Evolutionary conservation across 2,888 invertebrate species (phyloP).

Genomic region (Ophion ventricosus): DNA sequence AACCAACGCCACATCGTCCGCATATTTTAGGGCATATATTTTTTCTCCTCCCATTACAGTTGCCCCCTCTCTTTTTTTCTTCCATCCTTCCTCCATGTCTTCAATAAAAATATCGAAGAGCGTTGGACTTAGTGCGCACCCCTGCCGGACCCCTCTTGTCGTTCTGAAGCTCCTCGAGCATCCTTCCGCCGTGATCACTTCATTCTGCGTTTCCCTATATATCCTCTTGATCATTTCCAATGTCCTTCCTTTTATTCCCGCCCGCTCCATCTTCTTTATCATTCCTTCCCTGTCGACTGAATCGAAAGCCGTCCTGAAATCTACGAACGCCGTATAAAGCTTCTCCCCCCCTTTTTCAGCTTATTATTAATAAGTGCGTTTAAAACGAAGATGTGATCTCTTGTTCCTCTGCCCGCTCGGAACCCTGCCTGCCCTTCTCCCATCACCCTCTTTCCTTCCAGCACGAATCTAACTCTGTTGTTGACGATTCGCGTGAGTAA

Average conservation of each 20-base stretch:
- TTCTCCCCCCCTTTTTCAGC: slow-evolving; percentile 39
- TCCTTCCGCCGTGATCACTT: no score
- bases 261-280: slow-evolving; percentile 45
- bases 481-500: slow-evolving; percentile 37
- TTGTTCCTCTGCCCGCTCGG: slow-evolving; percentile 52
- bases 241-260: slow-evolving; percentile 53
- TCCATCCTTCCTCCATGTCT: no score
- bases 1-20: no score
- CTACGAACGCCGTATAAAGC: slow-evolving; percentile 47
- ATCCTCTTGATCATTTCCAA: slow-evolving; percentile 44
- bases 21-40: no score
- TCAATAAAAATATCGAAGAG: no score
- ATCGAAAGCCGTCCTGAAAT: slow-evolving; percentile 36
- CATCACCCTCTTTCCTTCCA: slow-evolving; percentile 50
- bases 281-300: slow-evolving; percentile 53
- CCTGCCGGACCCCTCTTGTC: no score
- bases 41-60: no score
- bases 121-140: no score
- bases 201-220: no score
- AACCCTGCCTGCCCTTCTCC: slow-evolving; percentile 64
- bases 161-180: no score
- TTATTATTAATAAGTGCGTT: slow-evolving; percentile 50
- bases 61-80: no score
- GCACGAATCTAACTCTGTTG: slow-evolving; percentile 49
- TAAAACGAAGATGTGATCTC: slow-evolving; percentile 60